Conservation (phyloP, 2,888 invertebrate genomes). For the Lamellibrachia columna region DNA sequence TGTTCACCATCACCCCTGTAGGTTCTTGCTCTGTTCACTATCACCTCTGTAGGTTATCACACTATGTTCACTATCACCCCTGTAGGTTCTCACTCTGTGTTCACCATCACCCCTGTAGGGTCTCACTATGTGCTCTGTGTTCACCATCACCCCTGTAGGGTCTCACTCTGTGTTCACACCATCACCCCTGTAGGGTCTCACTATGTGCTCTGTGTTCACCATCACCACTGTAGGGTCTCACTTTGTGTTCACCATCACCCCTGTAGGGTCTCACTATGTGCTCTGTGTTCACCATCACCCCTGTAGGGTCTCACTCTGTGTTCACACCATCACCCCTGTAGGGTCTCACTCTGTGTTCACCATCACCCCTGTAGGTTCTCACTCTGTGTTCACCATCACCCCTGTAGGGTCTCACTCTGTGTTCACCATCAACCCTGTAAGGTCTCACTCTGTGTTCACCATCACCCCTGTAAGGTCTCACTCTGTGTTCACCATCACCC, state of each 20-base stretch:
- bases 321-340: no score
- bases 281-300: not conserved
- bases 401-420: not conserved
- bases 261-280: not conserved
- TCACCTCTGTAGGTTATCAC: no score
- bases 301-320: not conserved
- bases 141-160: no score
- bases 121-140: no score
- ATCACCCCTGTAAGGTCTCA: not conserved
- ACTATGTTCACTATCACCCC: no score
- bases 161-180: not conserved
- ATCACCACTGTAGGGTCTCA: not conserved
- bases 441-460: not conserved
- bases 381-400: not conserved
- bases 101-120: no score
- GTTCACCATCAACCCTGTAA: not conserved
- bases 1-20: no score
- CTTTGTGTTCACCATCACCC: not conserved
- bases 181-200: not conserved
- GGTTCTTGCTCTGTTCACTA: no score
- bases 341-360: not conserved
- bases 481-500: no score
- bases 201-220: not conserved
- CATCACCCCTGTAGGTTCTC: not conserved
- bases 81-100: no score